phyloP scores from a whole-genome alignment of 92 coral and sea anemone genomes.

The Anthopleura xanthogrammica region DNA sequence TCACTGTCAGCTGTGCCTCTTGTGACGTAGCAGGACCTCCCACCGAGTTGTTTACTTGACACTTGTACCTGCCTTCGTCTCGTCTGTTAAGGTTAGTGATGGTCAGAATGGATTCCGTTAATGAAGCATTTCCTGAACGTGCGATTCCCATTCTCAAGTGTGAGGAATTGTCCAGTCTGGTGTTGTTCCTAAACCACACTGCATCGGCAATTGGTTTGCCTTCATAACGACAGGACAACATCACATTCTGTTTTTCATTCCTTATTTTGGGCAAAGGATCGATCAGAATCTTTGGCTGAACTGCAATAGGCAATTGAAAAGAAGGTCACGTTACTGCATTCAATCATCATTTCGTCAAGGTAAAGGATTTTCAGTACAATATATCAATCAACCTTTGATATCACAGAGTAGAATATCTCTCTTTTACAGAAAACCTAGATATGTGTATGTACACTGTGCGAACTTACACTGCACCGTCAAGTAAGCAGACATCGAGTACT shows the following conservation, averaged over 20 bases:
- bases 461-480: constrained; percentile 15
- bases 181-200: neutral
- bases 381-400: too few relatives aligned
- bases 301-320: neutral
- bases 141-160: constrained; percentile 4
- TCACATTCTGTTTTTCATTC: constrained; percentile 15
- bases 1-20: constrained; percentile 1
- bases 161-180: neutral
- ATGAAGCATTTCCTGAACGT: constrained; percentile 6
- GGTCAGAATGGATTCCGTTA: constrained; percentile 26
- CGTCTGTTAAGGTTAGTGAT: constrained; percentile 27
- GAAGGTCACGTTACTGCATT: too few relatives aligned
- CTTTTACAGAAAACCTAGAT: too few relatives aligned
- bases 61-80: constrained; percentile 45
- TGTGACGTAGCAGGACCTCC: constrained; percentile 3
- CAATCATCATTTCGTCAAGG: too few relatives aligned
- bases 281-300: neutral
- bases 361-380: too few relatives aligned
- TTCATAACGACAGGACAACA: constrained; percentile 20
- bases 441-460: too few relatives aligned
- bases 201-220: constrained; percentile 27
- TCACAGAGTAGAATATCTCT: too few relatives aligned
- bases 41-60: constrained; percentile 31
- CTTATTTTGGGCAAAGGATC: neutral
- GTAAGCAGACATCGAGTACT: neutral